Evolutionary conservation across 2,797 vertebrate species (phyloP).

Genomic region (Sebastes melanostomus): DNA sequence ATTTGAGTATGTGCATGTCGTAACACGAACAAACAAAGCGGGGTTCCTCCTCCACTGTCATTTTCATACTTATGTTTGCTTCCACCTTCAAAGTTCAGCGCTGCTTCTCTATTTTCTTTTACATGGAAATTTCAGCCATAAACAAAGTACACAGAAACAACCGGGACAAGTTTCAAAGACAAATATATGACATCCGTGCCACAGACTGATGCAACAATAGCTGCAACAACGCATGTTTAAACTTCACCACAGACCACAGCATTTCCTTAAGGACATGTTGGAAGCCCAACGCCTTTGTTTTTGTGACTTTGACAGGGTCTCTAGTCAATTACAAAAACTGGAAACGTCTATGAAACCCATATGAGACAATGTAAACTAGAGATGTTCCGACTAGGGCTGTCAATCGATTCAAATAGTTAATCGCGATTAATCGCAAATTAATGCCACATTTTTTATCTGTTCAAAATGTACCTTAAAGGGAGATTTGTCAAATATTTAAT

Average conservation of each 20-base stretch:
- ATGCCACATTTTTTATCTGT: too few relatives aligned
- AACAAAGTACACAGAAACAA: not conserved
- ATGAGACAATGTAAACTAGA: not conserved
- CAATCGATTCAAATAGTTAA: too few relatives aligned
- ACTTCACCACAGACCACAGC: conserved; percentile 9
- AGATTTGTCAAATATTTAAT: too few relatives aligned
- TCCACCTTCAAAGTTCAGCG: not conserved
- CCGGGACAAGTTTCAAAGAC: not conserved
- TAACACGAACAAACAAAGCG: not conserved
- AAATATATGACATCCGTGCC: not conserved
- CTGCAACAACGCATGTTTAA: not conserved
- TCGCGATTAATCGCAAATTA: too few relatives aligned
- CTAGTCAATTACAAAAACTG: not conserved
- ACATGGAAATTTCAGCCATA: not conserved
- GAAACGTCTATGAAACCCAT: not conserved
- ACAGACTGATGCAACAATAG: not conserved
- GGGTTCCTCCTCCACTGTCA: not conserved
- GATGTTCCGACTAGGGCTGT: too few relatives aligned
- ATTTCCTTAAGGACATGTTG: not conserved
- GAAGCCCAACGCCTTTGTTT: not conserved
- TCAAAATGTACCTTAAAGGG: too few relatives aligned
- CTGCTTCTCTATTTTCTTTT: conserved; percentile 4
- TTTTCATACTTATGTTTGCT: not conserved
- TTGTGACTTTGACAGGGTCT: not conserved
- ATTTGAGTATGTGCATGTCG: too few relatives aligned